Evolutionary conservation across 2,797 vertebrate genomes (phyloP).

Genomic region (Aplochiton taeniatus): DNA sequence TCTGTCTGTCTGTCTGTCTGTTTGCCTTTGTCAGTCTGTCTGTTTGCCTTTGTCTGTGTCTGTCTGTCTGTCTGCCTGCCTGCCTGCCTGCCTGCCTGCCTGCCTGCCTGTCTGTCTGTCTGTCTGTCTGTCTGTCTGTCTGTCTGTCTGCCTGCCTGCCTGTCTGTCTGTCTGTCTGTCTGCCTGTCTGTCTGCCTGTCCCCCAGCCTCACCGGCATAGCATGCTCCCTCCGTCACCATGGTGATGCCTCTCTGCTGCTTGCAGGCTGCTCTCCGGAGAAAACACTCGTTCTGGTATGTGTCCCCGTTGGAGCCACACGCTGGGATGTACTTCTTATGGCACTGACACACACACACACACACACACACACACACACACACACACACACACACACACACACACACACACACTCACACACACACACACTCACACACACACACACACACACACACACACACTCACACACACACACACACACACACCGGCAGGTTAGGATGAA

Average conservation of each 20-base stretch:
- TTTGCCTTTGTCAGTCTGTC: too few relatives aligned
- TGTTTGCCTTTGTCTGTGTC: too few relatives aligned
- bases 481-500: background rate
- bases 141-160: too few relatives aligned
- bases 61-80: too few relatives aligned
- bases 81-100: too few relatives aligned
- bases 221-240: constrained; percentile 84
- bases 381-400: background rate
- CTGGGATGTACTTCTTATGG: constrained; percentile 91
- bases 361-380: constrained; percentile 22
- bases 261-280: constrained; percentile 91
- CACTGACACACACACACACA: constrained; percentile 75
- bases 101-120: too few relatives aligned
- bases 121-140: too few relatives aligned
- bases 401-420: background rate
- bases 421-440: background rate
- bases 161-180: too few relatives aligned
- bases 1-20: too few relatives aligned
- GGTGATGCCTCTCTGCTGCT: constrained; percentile 88
- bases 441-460: background rate
- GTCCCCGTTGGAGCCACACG: constrained; percentile 95
- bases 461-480: background rate
- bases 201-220: constrained; percentile 84
- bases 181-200: too few relatives aligned
- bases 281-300: constrained; percentile 98